Percentiles rank a stretch among this genome's conserved stretches.
phyloP scores from a whole-genome alignment of 1,140 invertebrate species.

The Pseudomyrmex pallidus region DNA sequence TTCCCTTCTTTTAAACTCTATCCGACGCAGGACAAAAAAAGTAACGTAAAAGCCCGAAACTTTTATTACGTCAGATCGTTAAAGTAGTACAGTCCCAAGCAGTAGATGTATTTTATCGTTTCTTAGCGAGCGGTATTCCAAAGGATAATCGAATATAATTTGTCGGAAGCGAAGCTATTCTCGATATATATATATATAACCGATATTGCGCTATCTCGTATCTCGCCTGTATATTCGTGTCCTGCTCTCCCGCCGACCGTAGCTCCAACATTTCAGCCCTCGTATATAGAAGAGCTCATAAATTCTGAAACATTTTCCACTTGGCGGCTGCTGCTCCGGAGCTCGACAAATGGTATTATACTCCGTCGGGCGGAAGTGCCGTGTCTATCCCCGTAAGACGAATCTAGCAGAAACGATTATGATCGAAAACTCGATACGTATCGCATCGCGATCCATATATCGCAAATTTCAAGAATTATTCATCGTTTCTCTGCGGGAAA shows the following conservation, averaged over 20 bases:
- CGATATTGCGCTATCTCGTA: conserved; percentile 6
- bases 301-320: conserved; percentile 55
- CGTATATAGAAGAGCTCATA: conserved; percentile 18
- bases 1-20: no score
- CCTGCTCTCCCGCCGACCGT: not conserved
- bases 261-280: not conserved
- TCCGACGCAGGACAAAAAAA: not conserved
- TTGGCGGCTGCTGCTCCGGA: conserved; percentile 8
- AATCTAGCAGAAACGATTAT: conserved; percentile 46
- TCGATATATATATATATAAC: not conserved
- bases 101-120: conserved; percentile 12
- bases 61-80: not conserved
- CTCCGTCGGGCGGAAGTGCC: conserved; percentile 3
- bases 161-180: not conserved
- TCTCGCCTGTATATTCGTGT: not conserved
- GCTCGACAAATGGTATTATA: conserved; percentile 53
- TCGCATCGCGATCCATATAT: not conserved
- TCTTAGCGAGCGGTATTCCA: not conserved
- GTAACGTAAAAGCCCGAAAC: not conserved
- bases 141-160: conserved; percentile 45
- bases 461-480: conserved; percentile 2
- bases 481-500: not conserved
- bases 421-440: not conserved
- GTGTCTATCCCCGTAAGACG: conserved; percentile 8
- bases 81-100: not conserved